Evolutionary conservation across 1,140 invertebrate genomes (phyloP), one percentile per base, ranked within the genome.

Genomic region (Nasonia vitripennis): DNA sequence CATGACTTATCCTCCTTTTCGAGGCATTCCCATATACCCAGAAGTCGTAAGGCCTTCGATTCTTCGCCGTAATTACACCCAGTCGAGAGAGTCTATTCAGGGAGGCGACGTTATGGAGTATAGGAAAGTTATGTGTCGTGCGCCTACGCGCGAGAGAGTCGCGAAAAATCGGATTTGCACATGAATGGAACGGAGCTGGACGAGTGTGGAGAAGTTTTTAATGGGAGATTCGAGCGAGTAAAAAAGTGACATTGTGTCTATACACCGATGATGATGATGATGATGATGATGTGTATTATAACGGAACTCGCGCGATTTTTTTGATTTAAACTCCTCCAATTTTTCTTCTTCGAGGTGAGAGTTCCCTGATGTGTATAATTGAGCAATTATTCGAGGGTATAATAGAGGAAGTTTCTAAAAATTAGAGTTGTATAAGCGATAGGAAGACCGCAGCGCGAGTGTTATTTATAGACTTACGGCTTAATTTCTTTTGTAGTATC

Each of bases 1-100:
- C 34, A 37, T 37, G 34, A 37, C 34, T 37, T 37, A 37, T 37
- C 34, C 34, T 37, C 34, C 34, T 37, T 37, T 37, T 37, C 34
- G 34, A 37, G 5, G 5, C 34, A 37, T 37, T 37, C 34, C 34
- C 34, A 37, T 37, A 37, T 37, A 37, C 34, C 34, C 34, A 37
- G 80, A 81, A 81, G 80, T 81, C 80, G 80, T 81, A 62, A 75
- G 71, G 20, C 14, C 48, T 51, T 75, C 51, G 48, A 75, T 83
- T 74, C 48, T 51, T 23, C 27, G 11, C 45, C 31, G 71, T 75
- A 82, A 82, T 82, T 82, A 62, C 27, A 73, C 55, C 74, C 27
- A 1, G 12, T 12, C 14, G 48, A 51, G 12, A 45, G 48, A 51
- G 17, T 62, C 81, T 73, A 55, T 74, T 73, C 27, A 74, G 11